A percentile compares a stretch with the other conserved stretches of the same genome.
phyloP scores from a whole-genome alignment of 2,113 vertebrate species.

The Calidris pygmaea region DNA sequence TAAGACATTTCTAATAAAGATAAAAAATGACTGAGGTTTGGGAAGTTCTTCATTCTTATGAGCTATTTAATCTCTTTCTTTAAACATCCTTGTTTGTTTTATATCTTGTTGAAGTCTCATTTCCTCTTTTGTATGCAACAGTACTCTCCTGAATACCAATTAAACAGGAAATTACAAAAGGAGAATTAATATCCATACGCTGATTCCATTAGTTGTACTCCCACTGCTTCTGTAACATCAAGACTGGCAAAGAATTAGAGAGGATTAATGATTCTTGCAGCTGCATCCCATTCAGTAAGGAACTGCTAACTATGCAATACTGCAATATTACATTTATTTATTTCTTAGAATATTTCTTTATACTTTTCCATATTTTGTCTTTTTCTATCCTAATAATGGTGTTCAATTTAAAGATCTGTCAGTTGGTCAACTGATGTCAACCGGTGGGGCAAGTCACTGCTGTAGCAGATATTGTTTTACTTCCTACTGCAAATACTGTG shows the following conservation, averaged over 20 bases:
- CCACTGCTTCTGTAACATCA: background rate
- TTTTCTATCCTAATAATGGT: background rate
- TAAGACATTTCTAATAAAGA: background rate
- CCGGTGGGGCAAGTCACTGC: background rate
- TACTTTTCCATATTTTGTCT: background rate
- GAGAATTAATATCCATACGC: slow-evolving; percentile 2
- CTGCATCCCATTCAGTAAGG: background rate
- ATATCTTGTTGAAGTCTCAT: background rate
- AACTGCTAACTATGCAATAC: background rate
- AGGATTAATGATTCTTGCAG: background rate
- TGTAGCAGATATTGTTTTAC: background rate
- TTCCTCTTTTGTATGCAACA: background rate
- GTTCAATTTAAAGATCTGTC: background rate
- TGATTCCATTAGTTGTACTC: background rate
- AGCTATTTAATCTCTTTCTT: background rate
- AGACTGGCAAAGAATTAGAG: background rate
- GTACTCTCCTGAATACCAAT: background rate
- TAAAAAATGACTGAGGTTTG: background rate
- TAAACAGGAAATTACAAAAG: slow-evolving; percentile 10
- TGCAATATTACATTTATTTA: background rate
- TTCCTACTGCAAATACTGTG: background rate
- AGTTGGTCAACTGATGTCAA: background rate
- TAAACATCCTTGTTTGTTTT: background rate
- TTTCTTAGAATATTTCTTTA: background rate
- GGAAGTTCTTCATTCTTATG: background rate